These are phyloP conservation scores for Unio delphinus DNA, from an alignment of 2,888 invertebrate species.

Conservation along the genomic window DNA sequence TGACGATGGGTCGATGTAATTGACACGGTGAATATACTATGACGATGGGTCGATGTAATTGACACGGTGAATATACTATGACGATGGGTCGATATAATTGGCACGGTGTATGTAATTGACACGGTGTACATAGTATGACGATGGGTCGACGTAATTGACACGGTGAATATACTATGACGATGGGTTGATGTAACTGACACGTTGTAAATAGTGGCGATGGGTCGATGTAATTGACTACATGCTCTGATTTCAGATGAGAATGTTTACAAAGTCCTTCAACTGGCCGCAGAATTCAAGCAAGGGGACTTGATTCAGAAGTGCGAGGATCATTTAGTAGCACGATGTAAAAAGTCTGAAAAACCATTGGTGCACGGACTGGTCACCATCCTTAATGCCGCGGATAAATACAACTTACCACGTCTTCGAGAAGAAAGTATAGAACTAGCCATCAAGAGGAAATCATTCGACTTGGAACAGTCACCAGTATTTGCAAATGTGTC, in stretches of 20 bases:
- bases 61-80: no score
- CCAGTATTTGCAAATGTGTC: constrained; percentile 31
- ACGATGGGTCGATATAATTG: no score
- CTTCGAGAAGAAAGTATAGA: constrained; percentile 32
- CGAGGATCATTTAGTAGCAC: constrained; percentile 26
- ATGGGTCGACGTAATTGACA: no score
- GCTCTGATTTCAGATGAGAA: constrained; percentile 26
- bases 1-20: no score
- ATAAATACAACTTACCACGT: constrained; percentile 31
- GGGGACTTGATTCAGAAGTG: constrained; percentile 22
- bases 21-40: no score
- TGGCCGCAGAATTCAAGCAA: constrained; percentile 30
- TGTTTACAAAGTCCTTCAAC: constrained; percentile 26
- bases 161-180: no score
- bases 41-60: no score
- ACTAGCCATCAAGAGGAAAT: constrained; percentile 32
- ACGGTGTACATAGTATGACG: no score
- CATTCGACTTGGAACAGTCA: constrained; percentile 33
- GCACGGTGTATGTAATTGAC: no score
- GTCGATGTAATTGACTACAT: no score
- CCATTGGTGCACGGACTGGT: constrained; percentile 33
- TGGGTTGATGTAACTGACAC: no score
- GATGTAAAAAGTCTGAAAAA: constrained; percentile 34
- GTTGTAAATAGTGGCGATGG: no score
- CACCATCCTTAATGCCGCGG: constrained; percentile 32